A percentile compares a stretch with the other conserved stretches of the same genome.
These are phyloP conservation scores for Drosophila ambigua DNA, from an alignment of 1,140 invertebrate genomes.

Conservation along the genomic window DNA sequence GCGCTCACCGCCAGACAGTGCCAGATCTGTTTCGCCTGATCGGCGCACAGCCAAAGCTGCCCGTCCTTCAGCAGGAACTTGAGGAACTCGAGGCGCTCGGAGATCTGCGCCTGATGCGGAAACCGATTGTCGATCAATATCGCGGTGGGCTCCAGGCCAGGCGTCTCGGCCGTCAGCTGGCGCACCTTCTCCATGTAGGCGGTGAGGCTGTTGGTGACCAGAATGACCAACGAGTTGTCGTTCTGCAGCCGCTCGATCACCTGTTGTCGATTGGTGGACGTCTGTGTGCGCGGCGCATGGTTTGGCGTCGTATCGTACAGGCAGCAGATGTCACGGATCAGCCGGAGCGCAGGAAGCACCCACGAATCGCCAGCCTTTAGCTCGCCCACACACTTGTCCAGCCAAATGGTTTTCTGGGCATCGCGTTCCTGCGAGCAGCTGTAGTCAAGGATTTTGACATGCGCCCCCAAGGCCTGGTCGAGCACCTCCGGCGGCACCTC, in stretches of 20 bases:
- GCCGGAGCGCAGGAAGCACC: constrained; percentile 97
- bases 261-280: constrained; percentile 88
- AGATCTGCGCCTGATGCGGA: constrained; percentile 96
- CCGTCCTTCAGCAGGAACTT: constrained; percentile 96
- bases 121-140: constrained; percentile 95
- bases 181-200: constrained; percentile 95
- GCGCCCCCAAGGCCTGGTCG: constrained; percentile 97
- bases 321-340: constrained; percentile 97
- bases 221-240: constrained; percentile 95
- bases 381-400: constrained; percentile 98
- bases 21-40: constrained; percentile 99
- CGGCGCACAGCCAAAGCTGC: constrained; percentile 97
- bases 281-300: constrained; percentile 88
- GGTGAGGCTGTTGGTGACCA: constrained; percentile 96
- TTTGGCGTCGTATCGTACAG: constrained; percentile 93
- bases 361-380: constrained; percentile 93
- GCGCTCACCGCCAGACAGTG: constrained; percentile 96
- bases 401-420: constrained; percentile 97
- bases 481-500: constrained; percentile 98
- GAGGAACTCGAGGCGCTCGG: constrained; percentile 97
- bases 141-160: constrained; percentile 91
- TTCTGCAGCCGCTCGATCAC: constrained; percentile 96
- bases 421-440: constrained; percentile 98
- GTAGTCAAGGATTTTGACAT: constrained; percentile 99
- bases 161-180: constrained; percentile 88